phyloP scores from a whole-genome alignment of 2,113 vertebrate species.

The Leucopternis melanops region DNA sequence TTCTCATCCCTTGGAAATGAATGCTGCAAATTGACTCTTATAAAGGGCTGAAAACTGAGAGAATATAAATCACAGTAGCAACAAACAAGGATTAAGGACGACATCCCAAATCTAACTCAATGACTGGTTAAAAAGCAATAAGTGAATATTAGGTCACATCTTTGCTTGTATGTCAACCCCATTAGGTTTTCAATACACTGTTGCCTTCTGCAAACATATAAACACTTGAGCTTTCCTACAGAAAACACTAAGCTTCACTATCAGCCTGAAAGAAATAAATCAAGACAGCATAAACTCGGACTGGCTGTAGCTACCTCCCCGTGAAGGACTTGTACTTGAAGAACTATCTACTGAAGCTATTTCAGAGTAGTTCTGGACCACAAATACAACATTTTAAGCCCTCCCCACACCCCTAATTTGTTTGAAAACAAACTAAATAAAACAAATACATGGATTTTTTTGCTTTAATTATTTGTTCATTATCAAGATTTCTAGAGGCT shows the following conservation, averaged over 20 bases:
- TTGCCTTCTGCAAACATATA: background rate
- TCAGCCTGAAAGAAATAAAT: background rate
- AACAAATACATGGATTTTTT: background rate
- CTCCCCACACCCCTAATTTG: background rate
- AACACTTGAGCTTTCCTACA: background rate
- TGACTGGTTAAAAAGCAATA: background rate
- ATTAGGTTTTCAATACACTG: background rate
- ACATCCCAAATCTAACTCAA: background rate
- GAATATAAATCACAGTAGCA: background rate
- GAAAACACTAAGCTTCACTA: background rate
- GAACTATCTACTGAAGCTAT: background rate
- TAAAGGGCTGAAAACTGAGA: background rate
- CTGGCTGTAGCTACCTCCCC: background rate
- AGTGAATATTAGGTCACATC: background rate
- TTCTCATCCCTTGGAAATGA: background rate
- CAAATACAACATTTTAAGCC: background rate
- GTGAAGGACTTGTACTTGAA: background rate
- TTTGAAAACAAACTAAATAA: background rate
- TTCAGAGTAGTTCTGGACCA: background rate
- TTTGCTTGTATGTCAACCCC: background rate
- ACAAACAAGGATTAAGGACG: background rate
- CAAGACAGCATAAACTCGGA: background rate
- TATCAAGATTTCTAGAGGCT: background rate
- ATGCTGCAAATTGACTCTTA: background rate
- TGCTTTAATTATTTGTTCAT: background rate